phyloP scores from a whole-genome alignment of 2,797 vertebrate genomes.

The Taenioides sp. region DNA sequence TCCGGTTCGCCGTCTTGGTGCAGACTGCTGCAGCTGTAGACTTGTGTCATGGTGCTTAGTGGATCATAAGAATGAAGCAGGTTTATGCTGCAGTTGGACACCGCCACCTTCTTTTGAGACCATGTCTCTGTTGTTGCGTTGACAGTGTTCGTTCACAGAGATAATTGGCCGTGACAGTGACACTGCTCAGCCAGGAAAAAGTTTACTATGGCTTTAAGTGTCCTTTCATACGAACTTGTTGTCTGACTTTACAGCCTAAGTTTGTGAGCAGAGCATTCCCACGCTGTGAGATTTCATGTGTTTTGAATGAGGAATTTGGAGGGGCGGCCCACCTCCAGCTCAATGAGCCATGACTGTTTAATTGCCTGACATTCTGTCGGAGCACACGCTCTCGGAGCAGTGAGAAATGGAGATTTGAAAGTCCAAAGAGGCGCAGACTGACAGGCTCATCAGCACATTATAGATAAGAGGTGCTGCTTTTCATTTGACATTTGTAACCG shows the following conservation, averaged over 20 bases:
- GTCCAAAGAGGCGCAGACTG: constrained; percentile 67
- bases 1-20: constrained; percentile 14
- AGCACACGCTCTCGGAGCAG: constrained; percentile 62
- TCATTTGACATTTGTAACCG: constrained; percentile 71
- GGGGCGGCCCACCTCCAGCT: constrained; percentile 69
- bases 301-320: constrained; percentile 60
- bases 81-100: constrained; percentile 28
- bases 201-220: constrained; percentile 57
- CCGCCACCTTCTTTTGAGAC: constrained; percentile 30
- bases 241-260: constrained; percentile 44
- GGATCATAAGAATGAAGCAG: constrained; percentile 43
- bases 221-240: constrained; percentile 68
- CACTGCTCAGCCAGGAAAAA: constrained; percentile 48
- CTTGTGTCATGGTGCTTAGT: constrained; percentile 21
- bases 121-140: constrained; percentile 50
- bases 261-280: constrained; percentile 50
- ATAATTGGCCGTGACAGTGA: constrained; percentile 68
- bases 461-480: constrained; percentile 64
- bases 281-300: constrained; percentile 46
- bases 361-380: constrained; percentile 79
- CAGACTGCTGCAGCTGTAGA: constrained; percentile 26
- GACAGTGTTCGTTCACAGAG: constrained; percentile 51
- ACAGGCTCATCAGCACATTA: constrained; percentile 55
- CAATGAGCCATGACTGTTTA: constrained; percentile 77
- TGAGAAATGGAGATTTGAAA: constrained; percentile 72